Evolutionary conservation across 37 sponge, comb jelly and placozoan genomes (phyloP).

Genomic region (Spongia lamella): DNA sequence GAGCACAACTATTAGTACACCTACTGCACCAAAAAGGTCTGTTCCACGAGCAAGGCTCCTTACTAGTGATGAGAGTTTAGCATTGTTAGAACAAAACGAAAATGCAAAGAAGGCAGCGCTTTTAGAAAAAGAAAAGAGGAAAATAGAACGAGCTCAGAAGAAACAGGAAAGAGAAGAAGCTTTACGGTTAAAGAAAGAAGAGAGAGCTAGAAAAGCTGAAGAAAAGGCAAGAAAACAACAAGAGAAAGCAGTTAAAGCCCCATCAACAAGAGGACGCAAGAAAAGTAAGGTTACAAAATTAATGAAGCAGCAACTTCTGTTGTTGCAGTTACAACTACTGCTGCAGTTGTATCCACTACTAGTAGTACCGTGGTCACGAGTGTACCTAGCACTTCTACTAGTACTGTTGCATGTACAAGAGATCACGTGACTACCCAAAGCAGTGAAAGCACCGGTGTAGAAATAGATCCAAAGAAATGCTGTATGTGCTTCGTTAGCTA

Average conservation of each 20-base stretch:
- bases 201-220: slow-evolving; percentile 15
- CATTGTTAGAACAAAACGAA: not conserved
- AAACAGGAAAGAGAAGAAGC: not conserved
- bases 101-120: too few species aligned
- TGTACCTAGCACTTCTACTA: too few species aligned
- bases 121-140: not conserved
- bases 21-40: too few species aligned
- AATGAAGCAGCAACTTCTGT: too few species aligned
- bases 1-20: too few species aligned
- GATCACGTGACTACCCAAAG: too few species aligned
- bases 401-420: too few species aligned
- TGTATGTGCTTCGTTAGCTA: slow-evolving; percentile 26
- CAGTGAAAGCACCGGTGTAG: too few species aligned
- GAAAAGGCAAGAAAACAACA: slow-evolving; percentile 8
- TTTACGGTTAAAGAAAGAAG: too few species aligned
- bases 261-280: not conserved
- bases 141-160: slow-evolving; percentile 10
- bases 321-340: too few species aligned
- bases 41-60: slow-evolving; percentile 5
- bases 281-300: not conserved
- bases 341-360: too few species aligned
- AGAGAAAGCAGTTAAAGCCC: not conserved
- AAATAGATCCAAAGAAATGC: not conserved
- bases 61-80: not conserved
- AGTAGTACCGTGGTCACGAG: too few species aligned